Conservation (phyloP, 2,113 vertebrate species). For the Antechinus flavipes region DNA sequence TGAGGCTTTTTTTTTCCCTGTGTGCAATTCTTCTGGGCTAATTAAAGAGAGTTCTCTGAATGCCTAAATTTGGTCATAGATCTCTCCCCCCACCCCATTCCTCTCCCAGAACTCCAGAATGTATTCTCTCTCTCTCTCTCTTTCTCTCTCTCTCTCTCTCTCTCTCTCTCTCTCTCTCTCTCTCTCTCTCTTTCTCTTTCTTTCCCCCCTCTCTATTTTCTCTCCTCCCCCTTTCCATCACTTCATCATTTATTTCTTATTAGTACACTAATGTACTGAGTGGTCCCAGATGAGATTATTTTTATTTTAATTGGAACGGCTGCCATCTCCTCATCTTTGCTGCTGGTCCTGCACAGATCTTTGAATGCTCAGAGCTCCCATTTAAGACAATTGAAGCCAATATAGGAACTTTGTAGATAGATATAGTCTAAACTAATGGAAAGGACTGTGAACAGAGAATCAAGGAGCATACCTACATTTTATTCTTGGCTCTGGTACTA, state of each 20-base stretch:
- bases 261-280: conserved; percentile 84
- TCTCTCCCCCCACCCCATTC: conserved; percentile 59
- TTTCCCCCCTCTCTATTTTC: conserved; percentile 65
- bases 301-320: conserved; percentile 60
- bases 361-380: neutral
- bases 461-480: neutral
- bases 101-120: neutral
- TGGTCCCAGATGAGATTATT: conserved; percentile 83
- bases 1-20: conserved; percentile 56
- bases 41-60: conserved; percentile 37
- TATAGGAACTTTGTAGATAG: neutral
- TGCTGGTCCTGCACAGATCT: neutral
- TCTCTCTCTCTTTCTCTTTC: conserved; percentile 64
- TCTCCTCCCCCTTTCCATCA: conserved; percentile 18
- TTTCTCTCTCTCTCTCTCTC: conserved; percentile 60
- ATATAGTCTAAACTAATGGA: neutral
- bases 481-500: neutral
- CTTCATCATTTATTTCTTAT: conserved; percentile 82
- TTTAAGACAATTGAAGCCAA: neutral
- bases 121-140: conserved; percentile 18
- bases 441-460: neutral
- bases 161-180: conserved; percentile 51
- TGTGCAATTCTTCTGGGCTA: conserved; percentile 73
- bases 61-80: conserved; percentile 58
- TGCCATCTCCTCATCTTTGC: conserved; percentile 34